Base-by-base conservation (phyloP, 2,888 invertebrate genomes). In the Fragum sueziense region DNA sequence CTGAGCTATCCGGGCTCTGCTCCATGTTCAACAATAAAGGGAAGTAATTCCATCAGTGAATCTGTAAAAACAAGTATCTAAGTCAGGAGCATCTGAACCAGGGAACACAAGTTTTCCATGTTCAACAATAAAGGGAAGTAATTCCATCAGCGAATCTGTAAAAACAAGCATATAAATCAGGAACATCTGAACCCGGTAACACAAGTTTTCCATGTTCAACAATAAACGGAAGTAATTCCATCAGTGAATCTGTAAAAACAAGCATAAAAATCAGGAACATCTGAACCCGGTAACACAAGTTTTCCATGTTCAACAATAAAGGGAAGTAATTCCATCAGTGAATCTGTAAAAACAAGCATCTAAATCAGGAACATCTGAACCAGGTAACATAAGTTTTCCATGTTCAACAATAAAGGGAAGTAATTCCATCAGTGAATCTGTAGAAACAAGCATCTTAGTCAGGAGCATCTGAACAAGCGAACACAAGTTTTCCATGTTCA, bases 31-130 rank as follows among this genome's bases (percentile, higher is more conserved):
- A n/a, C n/a, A n/a, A n/a, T n/a, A n/a, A n/a, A n/a, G n/a, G n/a
- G n/a, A n/a, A n/a, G n/a, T n/a, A n/a, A n/a, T n/a, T n/a, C n/a
- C n/a, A n/a, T n/a, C n/a, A n/a, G n/a, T n/a, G n/a, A n/a, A n/a
- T n/a, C n/a, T n/a, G n/a, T n/a, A n/a, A n/a, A n/a, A n/a, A n/a
- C n/a, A n/a, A n/a, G n/a, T n/a, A n/a, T n/a, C n/a, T n/a, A n/a
- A n/a, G n/a, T n/a, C n/a, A n/a, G n/a, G n/a, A n/a, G n/a, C 99
- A 14, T 47, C 47, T 74, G 99, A 94, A 94, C 99, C 99, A 0
- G 99, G 99, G 93, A 97, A 99, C 89, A 98, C 97, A 87, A 96
- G 95, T 93, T 96, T 96, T 0, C 98, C 97, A 94, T 99, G 98
- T 27, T 96, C 94, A 79, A 99, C 93, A 91, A 99, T 99, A 92